Percentiles rank a stretch among this genome's conserved stretches.
Evolutionary conservation across 2,888 invertebrate species (phyloP).

Genomic region (Drosophila hamatofila): DNA sequence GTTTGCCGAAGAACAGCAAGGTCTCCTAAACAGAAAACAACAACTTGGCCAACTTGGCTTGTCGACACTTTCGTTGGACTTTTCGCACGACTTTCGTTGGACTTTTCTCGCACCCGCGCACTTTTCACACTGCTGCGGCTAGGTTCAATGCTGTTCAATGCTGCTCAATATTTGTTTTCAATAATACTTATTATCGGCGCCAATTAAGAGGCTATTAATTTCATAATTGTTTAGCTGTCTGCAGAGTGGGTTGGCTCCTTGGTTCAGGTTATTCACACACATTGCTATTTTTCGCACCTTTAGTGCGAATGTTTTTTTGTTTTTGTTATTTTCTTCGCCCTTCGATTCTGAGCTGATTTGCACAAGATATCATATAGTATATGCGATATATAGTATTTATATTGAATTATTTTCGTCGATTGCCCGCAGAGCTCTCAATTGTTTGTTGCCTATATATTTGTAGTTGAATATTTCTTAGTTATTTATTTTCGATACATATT

Average conservation of each 20-base stretch:
- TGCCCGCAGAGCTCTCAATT: constrained; percentile 32
- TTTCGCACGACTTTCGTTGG: constrained; percentile 39
- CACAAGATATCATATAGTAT: constrained; percentile 16
- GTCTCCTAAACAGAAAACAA: constrained; percentile 8
- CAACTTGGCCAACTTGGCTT: constrained; percentile 25
- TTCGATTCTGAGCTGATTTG: constrained; percentile 21
- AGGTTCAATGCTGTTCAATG: constrained; percentile 60
- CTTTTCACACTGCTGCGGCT: constrained; percentile 6
- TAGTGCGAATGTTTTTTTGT: constrained; percentile 20
- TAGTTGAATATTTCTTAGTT: constrained; percentile 28
- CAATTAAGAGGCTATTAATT: constrained; percentile 77
- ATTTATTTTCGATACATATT: constrained; percentile 23
- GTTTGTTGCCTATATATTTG: constrained; percentile 30
- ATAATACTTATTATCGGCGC: constrained; percentile 48
- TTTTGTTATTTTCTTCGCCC: constrained; percentile 14
- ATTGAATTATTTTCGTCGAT: constrained; percentile 42
- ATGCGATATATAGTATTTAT: constrained; percentile 24
- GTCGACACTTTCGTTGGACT: constrained; percentile 26
- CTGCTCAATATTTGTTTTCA: constrained; percentile 54
- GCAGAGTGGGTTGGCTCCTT: constrained; percentile 52
- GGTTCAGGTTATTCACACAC: constrained; percentile 72
- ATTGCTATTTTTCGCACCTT: constrained; percentile 59
- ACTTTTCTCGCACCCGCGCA: constrained; percentile 17
- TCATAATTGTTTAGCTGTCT: constrained; percentile 68
- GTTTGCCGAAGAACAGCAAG: constrained; percentile 28